A percentile compares a stretch with the other conserved stretches of the same genome.
phyloP scores from a whole-genome alignment of 2,797 vertebrate species.

The Nyctalus aviator region DNA sequence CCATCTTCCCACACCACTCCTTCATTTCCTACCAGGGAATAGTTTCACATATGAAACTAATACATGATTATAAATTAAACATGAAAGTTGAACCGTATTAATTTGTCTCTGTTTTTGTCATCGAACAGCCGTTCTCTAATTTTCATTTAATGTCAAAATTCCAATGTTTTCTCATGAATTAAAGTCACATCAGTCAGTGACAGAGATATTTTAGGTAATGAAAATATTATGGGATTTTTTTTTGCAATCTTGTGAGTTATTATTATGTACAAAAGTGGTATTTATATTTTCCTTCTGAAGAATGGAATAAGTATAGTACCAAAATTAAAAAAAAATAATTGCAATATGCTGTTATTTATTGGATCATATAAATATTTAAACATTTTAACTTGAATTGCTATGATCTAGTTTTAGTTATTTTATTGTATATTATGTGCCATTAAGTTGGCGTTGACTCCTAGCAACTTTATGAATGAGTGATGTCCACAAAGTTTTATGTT shows the following conservation, averaged over 20 bases:
- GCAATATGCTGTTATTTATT: background rate
- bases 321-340: background rate
- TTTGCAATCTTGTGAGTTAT: background rate
- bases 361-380: background rate
- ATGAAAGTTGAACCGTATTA: background rate
- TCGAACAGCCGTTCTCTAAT: background rate
- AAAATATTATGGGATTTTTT: background rate
- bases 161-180: background rate
- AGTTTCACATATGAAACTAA: background rate
- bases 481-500: background rate
- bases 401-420: slow-evolving; percentile 8
- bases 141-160: slow-evolving; percentile 2
- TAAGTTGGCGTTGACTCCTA: background rate
- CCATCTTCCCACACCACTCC: background rate
- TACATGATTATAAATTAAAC: background rate
- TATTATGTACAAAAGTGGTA: background rate
- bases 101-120: background rate
- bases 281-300: background rate
- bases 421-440: background rate
- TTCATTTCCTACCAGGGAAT: slow-evolving; percentile 2
- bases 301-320: background rate
- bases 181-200: background rate
- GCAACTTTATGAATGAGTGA: background rate
- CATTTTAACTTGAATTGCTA: background rate
- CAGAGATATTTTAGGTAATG: background rate